Percentiles rank a stretch among this genome's conserved stretches.
These are phyloP conservation scores for Crocallis elinguaria DNA, from an alignment of 2,888 invertebrate species.

Conservation along the genomic window DNA sequence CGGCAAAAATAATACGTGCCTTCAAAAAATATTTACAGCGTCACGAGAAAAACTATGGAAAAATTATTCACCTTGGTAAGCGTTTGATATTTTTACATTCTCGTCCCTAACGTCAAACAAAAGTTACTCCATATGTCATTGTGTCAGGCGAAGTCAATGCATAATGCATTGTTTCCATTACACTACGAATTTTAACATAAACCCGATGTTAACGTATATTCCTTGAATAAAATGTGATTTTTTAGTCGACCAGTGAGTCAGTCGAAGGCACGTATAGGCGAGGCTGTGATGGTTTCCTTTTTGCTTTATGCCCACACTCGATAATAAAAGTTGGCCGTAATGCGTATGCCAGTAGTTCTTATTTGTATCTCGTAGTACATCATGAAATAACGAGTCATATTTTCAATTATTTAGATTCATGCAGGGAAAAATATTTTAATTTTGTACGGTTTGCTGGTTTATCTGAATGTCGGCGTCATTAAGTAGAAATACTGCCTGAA, in stretches of 20 bases:
- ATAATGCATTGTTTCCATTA: conserved; percentile 84
- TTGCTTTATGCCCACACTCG: conserved; percentile 42
- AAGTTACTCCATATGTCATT: conserved; percentile 79
- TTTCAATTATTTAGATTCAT: conserved; percentile 24
- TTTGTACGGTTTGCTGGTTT: conserved; percentile 12
- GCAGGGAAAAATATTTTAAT: conserved; percentile 17
- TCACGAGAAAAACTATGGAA: conserved; percentile 67
- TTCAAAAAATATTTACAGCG: conserved; percentile 59
- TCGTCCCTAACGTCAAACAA: conserved; percentile 73
- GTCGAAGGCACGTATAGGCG: conserved; percentile 48
- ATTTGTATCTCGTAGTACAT: conserved; percentile 28
- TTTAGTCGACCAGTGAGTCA: conserved; percentile 58
- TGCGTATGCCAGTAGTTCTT: conserved; percentile 30
- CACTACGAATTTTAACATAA: conserved; percentile 83
- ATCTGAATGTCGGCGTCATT: conserved; percentile 2
- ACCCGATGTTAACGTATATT: conserved; percentile 80
- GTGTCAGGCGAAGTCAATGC: conserved; percentile 72
- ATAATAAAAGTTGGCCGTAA: conserved; percentile 27
- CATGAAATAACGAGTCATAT: conserved; percentile 27
- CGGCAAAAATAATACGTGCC: conserved; percentile 60
- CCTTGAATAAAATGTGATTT: conserved; percentile 79
- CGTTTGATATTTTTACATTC: conserved; percentile 70
- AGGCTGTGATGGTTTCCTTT: conserved; percentile 53
- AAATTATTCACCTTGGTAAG: conserved; percentile 57
- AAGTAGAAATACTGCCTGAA: conserved; percentile 2